Conservation (phyloP, 2,888 invertebrate genomes). For the Drepanosiphum platanoidis region DNA sequence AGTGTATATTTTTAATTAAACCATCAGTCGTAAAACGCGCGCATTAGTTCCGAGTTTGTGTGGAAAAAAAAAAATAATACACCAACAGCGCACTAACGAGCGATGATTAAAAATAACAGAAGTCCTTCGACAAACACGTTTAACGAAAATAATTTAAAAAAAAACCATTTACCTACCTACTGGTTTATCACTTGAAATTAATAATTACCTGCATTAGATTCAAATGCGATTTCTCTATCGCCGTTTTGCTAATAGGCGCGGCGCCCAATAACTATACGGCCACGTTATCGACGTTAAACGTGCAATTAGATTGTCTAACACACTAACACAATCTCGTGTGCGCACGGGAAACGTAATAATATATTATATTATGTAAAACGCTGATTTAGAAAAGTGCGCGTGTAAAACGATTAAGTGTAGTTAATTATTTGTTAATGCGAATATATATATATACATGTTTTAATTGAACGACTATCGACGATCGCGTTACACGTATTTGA, state of each 20-base stretch:
- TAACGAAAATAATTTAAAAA: no score
- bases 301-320: neutral
- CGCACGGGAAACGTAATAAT: neutral
- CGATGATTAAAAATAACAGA: neutral
- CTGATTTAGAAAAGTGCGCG: neutral
- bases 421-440: neutral
- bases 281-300: neutral
- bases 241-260: no score
- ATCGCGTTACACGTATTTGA: neutral
- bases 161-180: no score
- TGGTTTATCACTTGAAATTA: no score
- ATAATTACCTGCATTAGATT: neutral
- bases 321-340: neutral
- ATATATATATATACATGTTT: neutral
- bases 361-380: neutral
- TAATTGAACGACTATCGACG: conserved; percentile 13
- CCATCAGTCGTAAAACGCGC: neutral
- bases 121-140: no score
- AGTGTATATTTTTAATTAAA: neutral
- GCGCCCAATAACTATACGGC: neutral
- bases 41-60: neutral
- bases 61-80: neutral
- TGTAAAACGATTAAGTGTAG: neutral
- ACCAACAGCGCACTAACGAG: no score
- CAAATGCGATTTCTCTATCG: neutral